Conservation (phyloP, 2,797 vertebrate species). For the Molothrus ater region DNA sequence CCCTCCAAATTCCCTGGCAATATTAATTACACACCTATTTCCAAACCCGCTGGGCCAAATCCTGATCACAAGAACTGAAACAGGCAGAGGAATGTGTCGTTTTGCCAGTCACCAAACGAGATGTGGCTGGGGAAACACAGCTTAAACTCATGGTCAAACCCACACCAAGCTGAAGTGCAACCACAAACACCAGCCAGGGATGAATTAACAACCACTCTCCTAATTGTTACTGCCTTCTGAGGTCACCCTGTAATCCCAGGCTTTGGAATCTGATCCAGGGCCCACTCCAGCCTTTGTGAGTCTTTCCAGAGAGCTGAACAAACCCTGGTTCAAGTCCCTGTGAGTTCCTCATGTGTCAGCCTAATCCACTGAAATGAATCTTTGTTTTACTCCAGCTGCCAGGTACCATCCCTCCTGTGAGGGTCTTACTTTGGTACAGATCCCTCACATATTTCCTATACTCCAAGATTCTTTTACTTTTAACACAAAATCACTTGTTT, state of each 20-base stretch:
- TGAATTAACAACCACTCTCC: not conserved
- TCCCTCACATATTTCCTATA: not conserved
- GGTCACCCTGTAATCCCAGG: not conserved
- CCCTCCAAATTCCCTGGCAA: not conserved
- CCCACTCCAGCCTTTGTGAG: not conserved
- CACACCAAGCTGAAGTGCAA: not conserved
- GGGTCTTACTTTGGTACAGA: not conserved
- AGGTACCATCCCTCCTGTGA: not conserved
- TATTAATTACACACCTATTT: not conserved
- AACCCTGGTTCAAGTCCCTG: not conserved
- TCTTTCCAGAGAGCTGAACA: not conserved
- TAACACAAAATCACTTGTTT: slow-evolving; percentile 13
- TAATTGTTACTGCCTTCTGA: not conserved
- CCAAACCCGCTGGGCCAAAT: not conserved
- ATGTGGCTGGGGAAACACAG: not conserved
- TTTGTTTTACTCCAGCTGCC: slow-evolving; percentile 4
- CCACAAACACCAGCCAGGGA: not conserved
- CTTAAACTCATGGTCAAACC: not conserved
- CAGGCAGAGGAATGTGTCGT: not conserved
- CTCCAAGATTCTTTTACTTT: not conserved
- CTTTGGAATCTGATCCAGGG: not conserved
- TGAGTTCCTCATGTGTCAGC: not conserved
- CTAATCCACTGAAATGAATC: slow-evolving; percentile 10
- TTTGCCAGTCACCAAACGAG: not conserved
- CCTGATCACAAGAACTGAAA: not conserved